Base-by-base conservation (phyloP, 2,888 invertebrate genomes). In the Melinopterus prodromus region DNA sequence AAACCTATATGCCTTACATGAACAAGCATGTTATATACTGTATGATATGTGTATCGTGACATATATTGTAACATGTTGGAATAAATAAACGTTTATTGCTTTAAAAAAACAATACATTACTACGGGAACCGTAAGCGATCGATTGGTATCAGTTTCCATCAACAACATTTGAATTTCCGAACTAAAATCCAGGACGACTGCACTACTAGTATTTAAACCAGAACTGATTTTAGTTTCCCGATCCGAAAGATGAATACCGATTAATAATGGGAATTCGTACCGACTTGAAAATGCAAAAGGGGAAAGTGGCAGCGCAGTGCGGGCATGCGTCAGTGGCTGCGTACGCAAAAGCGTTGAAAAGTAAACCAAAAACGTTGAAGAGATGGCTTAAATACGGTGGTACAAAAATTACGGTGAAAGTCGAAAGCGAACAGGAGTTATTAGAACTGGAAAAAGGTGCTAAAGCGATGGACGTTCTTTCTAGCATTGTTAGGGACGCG, bases 221-320 rank as follows among this genome's bases (percentile, higher is more conserved):
- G 72, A 6, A 72, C 76, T 87, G 87, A 4, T 87, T 87, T 83
- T 84, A 87, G 81, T 84, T 86, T 78, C 82, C 85, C 53, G 87
- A 89, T 81, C 86, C 85, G 4, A 85, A 90, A 76, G 90, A 91
- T 69, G 93, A 94, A 86, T 94, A 93, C 85, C 96, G 98, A 90
- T 91, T 98, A 90, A 94, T 98, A 6, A 89, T 98, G 83, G 95
- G 97, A 2, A 95, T 98, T 6, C 91, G 98, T 85, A 96, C 94
- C 86, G 98, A 98, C 86, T 90, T 98, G 4, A 96, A 96, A 88
- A 98, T 98, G 98, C 95, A 96, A 14, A 98, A 98, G 90, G 97
- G 98, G 0, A 98, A 98, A 91, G 94, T 97, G 70, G 98, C 97
- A 4, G 96, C 98, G 0, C 98, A 98, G 89, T 98, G 97, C 89